A percentile compares a stretch with the other conserved stretches of the same genome.
Evolutionary conservation across 2,888 invertebrate genomes (phyloP).

Genomic region (Dynastes maya): DNA sequence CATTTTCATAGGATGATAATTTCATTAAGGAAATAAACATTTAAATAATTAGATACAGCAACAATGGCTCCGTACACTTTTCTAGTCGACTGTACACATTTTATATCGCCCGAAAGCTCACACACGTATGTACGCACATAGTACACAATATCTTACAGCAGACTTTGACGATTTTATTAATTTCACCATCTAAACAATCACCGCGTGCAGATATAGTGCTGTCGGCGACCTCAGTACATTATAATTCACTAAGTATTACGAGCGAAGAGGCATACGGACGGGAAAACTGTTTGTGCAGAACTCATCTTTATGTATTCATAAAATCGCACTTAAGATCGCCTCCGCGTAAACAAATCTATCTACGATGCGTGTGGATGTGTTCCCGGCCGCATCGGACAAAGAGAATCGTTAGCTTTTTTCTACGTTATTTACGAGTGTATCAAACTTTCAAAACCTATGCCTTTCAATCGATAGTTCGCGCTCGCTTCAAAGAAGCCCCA

Average conservation of each 20-base stretch:
- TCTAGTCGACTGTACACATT: too few relatives aligned
- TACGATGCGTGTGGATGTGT: not conserved
- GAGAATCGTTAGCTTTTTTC: not conserved
- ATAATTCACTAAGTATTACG: conserved; percentile 24
- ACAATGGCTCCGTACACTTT: too few relatives aligned
- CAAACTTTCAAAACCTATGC: too few relatives aligned
- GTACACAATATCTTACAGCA: too few relatives aligned
- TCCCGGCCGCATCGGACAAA: conserved; percentile 6
- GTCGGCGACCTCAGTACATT: conserved; percentile 22
- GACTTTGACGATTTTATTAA: conserved; percentile 9
- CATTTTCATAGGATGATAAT: too few relatives aligned
- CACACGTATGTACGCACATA: not conserved
- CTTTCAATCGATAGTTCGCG: too few relatives aligned
- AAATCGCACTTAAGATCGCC: conserved; percentile 37
- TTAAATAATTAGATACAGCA: too few relatives aligned
- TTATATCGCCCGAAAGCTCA: too few relatives aligned
- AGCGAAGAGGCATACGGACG: conserved; percentile 3
- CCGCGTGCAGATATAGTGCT: conserved; percentile 3
- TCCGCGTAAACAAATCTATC: conserved; percentile 19
- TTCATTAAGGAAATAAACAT: too few relatives aligned
- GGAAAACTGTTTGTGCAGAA: conserved; percentile 28
- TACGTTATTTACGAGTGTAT: too few relatives aligned
- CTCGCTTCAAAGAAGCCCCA: too few relatives aligned
- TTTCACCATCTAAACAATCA: conserved; percentile 9
- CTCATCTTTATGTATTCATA: conserved; percentile 40